A percentile compares a stretch with the other conserved stretches of the same genome.
These are phyloP conservation scores for Condylura cristata DNA, from an alignment of 2,113 vertebrate species.

Conservation along the genomic window DNA sequence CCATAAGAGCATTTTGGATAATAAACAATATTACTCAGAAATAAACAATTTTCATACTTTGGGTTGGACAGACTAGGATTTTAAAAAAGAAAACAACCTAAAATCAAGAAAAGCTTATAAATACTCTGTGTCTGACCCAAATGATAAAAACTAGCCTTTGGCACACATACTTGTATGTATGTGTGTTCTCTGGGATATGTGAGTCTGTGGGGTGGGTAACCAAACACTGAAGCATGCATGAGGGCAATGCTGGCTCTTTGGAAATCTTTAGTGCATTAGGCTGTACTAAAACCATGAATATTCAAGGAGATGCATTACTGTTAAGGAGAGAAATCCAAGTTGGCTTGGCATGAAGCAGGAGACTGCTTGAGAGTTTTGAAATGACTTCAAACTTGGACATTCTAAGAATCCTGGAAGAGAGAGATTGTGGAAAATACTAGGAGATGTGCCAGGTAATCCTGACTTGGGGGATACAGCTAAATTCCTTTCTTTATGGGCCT, in stretches of 20 bases:
- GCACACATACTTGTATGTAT: neutral
- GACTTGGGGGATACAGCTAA: neutral
- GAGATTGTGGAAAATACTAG: neutral
- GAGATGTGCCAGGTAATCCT: slow-evolving; percentile 13
- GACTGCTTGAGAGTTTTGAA: neutral
- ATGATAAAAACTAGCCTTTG: slow-evolving; percentile 18
- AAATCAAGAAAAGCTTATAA: slow-evolving; percentile 32
- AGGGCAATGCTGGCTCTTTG: neutral
- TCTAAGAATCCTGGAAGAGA: slow-evolving; percentile 37
- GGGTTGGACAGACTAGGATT: neutral
- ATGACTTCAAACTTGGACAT: slow-evolving; percentile 21
- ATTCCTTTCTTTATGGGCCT: slow-evolving; percentile 34
- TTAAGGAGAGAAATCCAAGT: neutral
- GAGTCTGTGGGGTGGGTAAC: neutral
- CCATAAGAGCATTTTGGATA: neutral
- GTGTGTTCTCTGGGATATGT: neutral
- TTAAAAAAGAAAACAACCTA: neutral
- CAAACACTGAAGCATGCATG: slow-evolving; percentile 41
- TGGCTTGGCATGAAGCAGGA: neutral
- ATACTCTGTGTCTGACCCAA: neutral
- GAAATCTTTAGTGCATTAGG: neutral
- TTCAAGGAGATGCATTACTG: neutral
- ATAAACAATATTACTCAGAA: slow-evolving; percentile 31
- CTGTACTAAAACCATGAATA: neutral
- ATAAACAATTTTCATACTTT: slow-evolving; percentile 17